Conservation (phyloP, 2,797 vertebrate genomes). For the Aotus griseimembra region DNA sequence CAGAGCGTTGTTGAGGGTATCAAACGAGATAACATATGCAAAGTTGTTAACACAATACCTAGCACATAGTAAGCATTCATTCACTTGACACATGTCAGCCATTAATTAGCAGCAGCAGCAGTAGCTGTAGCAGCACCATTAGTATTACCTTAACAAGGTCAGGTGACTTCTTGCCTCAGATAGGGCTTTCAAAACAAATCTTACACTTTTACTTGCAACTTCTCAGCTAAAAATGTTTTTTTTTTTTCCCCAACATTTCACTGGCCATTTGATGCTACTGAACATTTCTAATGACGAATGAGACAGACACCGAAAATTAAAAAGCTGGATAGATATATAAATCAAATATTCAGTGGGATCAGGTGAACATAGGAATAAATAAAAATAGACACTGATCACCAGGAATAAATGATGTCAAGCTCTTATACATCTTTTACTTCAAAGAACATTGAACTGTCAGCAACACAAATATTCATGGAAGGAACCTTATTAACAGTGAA, state of each 20-base stretch:
- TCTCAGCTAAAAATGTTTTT: background rate
- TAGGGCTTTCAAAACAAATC: constrained; percentile 10
- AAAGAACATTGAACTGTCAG: constrained; percentile 29
- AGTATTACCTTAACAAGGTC: background rate
- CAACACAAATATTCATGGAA: background rate
- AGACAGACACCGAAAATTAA: constrained; percentile 38
- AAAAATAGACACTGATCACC: constrained; percentile 31
- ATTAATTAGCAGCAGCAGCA: background rate
- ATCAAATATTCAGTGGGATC: background rate
- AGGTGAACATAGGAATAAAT: constrained; percentile 16
- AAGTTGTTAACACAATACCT: background rate
- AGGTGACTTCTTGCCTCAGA: background rate
- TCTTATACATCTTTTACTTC: background rate
- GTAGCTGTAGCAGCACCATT: background rate
- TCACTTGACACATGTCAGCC: background rate
- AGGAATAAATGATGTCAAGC: constrained; percentile 12
- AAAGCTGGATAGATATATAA: background rate
- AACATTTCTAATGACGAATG: constrained; percentile 43
- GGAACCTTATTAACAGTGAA: constrained; percentile 37
- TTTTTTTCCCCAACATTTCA: background rate
- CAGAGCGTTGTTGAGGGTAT: background rate
- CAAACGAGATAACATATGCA: background rate
- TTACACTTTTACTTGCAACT: background rate
- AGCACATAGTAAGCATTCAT: background rate
- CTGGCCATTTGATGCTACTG: background rate